Percentiles rank a stretch among this genome's conserved stretches.
Evolutionary conservation across 2,888 invertebrate species (phyloP).

Genomic region (Ichneumoninae sp.): DNA sequence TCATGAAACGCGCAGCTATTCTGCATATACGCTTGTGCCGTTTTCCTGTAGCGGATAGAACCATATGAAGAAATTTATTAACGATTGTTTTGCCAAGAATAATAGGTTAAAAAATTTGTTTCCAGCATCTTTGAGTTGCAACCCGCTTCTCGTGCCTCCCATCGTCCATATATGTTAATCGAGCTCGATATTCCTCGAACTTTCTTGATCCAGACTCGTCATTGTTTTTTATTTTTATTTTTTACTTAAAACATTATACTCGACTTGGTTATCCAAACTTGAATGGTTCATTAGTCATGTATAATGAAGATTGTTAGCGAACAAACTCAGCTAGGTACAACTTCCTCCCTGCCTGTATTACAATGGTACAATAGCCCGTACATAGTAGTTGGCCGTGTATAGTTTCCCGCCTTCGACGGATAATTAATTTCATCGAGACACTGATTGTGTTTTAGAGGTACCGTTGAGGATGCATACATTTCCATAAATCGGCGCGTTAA

Average conservation of each 20-base stretch:
- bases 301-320: constrained; percentile 24
- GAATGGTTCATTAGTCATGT: constrained; percentile 47
- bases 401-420: not conserved
- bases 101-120: not conserved
- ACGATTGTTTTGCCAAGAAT: not conserved
- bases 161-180: not conserved
- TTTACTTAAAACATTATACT: constrained; percentile 21
- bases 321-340: constrained; percentile 17
- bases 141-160: not conserved
- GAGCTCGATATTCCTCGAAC: constrained; percentile 17
- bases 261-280: constrained; percentile 57
- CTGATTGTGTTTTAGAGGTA: constrained; percentile 30
- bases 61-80: not conserved
- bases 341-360: constrained; percentile 12
- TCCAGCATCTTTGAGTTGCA: not conserved
- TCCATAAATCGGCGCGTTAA: not conserved
- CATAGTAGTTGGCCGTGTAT: not conserved
- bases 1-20: not conserved
- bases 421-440: constrained; percentile 26
- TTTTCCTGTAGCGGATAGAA: not conserved
- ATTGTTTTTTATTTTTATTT: not conserved
- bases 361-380: not conserved
- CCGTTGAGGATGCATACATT: not conserved
- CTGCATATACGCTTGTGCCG: too few species aligned
- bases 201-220: constrained; percentile 1